Conservation (phyloP, 2,797 vertebrate species). For the Carduelis carduelis region DNA sequence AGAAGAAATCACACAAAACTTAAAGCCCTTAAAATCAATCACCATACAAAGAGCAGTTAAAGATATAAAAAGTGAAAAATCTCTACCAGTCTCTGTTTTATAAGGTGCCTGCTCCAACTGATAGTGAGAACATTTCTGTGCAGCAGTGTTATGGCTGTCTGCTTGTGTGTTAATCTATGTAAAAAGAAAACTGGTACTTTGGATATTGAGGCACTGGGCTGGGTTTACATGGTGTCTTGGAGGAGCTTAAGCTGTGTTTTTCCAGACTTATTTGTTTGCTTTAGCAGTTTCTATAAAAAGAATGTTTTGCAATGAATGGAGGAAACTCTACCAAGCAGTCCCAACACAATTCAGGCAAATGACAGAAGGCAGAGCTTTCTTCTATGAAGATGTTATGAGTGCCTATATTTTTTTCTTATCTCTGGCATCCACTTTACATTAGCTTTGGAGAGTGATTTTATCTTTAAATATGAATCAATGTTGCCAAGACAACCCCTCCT, state of each 20-base stretch:
- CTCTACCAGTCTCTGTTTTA: background rate
- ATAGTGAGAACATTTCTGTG: rapidly evolving
- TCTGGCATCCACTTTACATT: background rate
- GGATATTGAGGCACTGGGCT: background rate
- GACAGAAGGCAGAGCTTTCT: conserved; percentile 12
- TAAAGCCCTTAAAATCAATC: background rate
- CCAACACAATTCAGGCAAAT: background rate
- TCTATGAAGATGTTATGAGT: background rate
- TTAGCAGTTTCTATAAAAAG: background rate
- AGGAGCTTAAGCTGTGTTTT: background rate
- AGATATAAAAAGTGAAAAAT: too few species aligned
- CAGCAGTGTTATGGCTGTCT: background rate
- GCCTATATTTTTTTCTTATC: background rate
- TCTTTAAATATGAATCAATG: conserved; percentile 37
- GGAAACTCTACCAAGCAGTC: background rate
- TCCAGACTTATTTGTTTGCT: conserved; percentile 11
- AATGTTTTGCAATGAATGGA: background rate
- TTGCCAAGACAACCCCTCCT: conserved; percentile 39
- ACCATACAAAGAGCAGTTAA: background rate
- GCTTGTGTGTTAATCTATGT: background rate
- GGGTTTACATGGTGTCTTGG: background rate
- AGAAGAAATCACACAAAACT: background rate
- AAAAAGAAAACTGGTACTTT: background rate
- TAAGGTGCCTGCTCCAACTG: rapidly evolving
- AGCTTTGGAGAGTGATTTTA: conserved; percentile 8